These are phyloP conservation scores for Venustaconcha ellipsiformis DNA, from an alignment of 1,140 invertebrate species.

Conservation along the genomic window DNA sequence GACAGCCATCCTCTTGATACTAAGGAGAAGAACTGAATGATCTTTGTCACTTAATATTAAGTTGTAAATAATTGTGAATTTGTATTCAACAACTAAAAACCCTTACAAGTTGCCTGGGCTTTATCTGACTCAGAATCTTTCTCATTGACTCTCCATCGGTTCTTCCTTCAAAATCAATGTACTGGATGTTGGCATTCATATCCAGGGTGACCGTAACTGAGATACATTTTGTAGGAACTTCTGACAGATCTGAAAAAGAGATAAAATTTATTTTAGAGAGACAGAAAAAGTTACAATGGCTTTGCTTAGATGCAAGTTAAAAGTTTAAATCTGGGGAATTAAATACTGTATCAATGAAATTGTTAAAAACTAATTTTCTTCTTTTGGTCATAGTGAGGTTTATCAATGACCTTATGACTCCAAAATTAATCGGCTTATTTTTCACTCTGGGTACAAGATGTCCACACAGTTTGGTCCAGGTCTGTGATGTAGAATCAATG, in stretches of 20 bases:
- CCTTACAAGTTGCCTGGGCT: conserved; percentile 81
- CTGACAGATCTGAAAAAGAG: conserved; percentile 51
- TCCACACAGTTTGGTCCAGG: no score
- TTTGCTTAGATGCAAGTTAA: neutral
- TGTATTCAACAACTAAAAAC: neutral
- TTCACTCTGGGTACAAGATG: no score
- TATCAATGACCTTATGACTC: no score
- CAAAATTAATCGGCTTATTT: no score
- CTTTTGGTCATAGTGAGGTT: no score
- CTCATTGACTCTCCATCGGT: conserved; percentile 97
- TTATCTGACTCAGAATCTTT: conserved; percentile 85
- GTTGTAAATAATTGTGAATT: neutral
- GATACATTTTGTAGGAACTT: conserved; percentile 81
- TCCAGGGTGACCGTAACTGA: conserved; percentile 80
- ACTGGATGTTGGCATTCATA: conserved; percentile 89
- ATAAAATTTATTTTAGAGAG: neutral
- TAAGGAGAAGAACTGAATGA: no score
- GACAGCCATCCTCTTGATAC: no score
- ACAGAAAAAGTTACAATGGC: no score
- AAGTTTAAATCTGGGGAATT: neutral
- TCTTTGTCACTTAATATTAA: neutral
- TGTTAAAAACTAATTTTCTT: neutral
- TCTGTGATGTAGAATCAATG: no score
- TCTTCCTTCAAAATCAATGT: conserved; percentile 98
- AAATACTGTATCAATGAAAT: neutral